Base-by-base conservation (phyloP, 1,140 invertebrate genomes). In the Trichonephila clavipes region DNA sequence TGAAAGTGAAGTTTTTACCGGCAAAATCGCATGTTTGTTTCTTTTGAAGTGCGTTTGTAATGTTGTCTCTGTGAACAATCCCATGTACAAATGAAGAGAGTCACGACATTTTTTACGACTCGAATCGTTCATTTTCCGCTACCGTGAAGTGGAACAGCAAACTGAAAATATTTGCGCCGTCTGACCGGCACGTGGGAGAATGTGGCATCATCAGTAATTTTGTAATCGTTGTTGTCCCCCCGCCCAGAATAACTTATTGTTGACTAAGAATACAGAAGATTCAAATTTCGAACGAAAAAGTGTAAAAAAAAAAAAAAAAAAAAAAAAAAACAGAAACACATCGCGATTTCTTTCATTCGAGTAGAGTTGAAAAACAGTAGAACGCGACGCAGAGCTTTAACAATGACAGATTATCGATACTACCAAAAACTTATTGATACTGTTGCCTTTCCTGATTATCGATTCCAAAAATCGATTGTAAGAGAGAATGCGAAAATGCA, bases 61-160 rank as follows among this genome's bases (percentile, higher is more conserved):
- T 34, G 59, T 88, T 64, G n/a, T 64, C 18, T 34, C 5, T 64
- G 59, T 3, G 51, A 88, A 88, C 34, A 88, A 88, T 88, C 61
- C 86, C 86, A 88, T 24, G 24, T 58, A 88, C 86, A 88, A 88
- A 66, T 64, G 62, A 61, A 64, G 28, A 66, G 34, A 64, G 14
- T 88, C 86, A 88, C 86, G 86, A 61, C 24, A 85, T 28, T 85
- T 85, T 81, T 61, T 85, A 85, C 28, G 21, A 59, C 51, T 4
- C 19, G 82, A 59, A 51, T 40, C 62, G n/a, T 19, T 59, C 24
- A 64, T 88, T 88, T 40, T 28, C 86, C 28, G 18, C 28, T 40
- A 88, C 86, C 86, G 24, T 64, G 59, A 88, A 88, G 86, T 64
- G 86, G 59, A 88, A 88, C 59, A 14, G 1, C 61, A 62, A 88